phyloP scores from a whole-genome alignment of 2,888 invertebrate species.

The Diogma glabrata region DNA sequence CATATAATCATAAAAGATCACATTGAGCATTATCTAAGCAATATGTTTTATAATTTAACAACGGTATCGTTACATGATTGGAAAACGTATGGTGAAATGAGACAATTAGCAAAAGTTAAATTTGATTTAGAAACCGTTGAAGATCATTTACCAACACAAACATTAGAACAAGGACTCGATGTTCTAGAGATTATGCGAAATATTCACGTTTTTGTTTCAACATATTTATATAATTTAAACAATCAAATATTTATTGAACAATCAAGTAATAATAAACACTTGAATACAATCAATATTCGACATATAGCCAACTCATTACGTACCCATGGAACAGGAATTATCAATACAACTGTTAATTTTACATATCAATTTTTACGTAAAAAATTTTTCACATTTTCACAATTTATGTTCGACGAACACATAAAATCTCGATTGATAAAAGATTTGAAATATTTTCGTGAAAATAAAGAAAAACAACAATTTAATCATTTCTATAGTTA shows the following conservation, averaged over 20 bases:
- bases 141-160: conserved; percentile 90
- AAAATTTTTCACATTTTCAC: conserved; percentile 89
- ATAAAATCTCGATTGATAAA: conserved; percentile 89
- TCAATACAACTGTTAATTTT: conserved; percentile 88
- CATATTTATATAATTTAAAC: conserved; percentile 90
- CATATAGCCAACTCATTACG: conserved; percentile 95
- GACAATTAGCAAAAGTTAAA: conserved; percentile 78
- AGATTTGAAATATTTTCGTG: conserved; percentile 73
- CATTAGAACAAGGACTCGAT: conserved; percentile 92
- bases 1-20: conserved; percentile 49
- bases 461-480: conserved; percentile 49
- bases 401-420: conserved; percentile 95
- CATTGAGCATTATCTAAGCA: conserved; percentile 85
- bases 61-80: conserved; percentile 96
- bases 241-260: conserved; percentile 93
- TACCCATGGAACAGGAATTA: conserved; percentile 93
- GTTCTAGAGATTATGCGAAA: conserved; percentile 95
- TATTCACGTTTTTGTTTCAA: conserved; percentile 86
- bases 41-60: conserved; percentile 93
- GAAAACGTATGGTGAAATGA: conserved; percentile 96
- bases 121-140: conserved; percentile 73
- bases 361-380: conserved; percentile 88
- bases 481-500: conserved; percentile 65
- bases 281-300: conserved; percentile 89
- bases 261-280: conserved; percentile 79